A percentile compares a stretch with the other conserved stretches of the same genome.
phyloP scores from a whole-genome alignment of 1,140 invertebrate species.

The Camponotus pennsylvanicus region DNA sequence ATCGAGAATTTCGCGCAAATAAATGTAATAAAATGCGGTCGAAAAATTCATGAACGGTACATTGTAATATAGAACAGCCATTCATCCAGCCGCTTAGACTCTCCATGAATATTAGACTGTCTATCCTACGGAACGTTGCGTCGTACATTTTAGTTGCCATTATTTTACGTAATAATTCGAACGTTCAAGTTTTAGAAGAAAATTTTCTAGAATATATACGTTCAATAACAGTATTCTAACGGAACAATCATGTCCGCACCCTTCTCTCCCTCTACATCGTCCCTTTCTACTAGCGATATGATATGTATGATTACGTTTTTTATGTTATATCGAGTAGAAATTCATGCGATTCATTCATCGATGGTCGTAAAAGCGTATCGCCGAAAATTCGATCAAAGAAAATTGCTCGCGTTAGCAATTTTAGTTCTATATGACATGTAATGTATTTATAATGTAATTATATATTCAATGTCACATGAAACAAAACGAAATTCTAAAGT shows the following conservation, averaged over 20 bases:
- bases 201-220: slow-evolving; percentile 38
- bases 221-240: slow-evolving; percentile 45
- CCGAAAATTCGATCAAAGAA: background rate
- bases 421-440: background rate
- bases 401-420: background rate
- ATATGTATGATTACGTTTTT: background rate
- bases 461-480: background rate
- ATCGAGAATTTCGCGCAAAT: background rate
- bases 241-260: slow-evolving; percentile 7
- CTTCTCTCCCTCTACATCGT: background rate
- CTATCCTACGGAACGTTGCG: slow-evolving; percentile 49
- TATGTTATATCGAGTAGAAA: background rate
- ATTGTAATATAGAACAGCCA: slow-evolving; percentile 52
- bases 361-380: background rate
- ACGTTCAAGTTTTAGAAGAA: slow-evolving; percentile 54
- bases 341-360: background rate
- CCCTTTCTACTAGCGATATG: slow-evolving; percentile 21
- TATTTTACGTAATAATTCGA: slow-evolving; percentile 65
- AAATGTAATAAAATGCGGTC: background rate
- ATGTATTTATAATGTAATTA: slow-evolving; percentile 5
- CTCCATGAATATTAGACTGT: slow-evolving; percentile 51
- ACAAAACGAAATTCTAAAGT: background rate
- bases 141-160: slow-evolving; percentile 39
- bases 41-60: slow-evolving; percentile 55
- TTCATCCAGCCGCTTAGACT: slow-evolving; percentile 59